These are phyloP conservation scores for Anguilla japonica DNA, from an alignment of 2,113 vertebrate genomes.

Conservation along the genomic window DNA sequence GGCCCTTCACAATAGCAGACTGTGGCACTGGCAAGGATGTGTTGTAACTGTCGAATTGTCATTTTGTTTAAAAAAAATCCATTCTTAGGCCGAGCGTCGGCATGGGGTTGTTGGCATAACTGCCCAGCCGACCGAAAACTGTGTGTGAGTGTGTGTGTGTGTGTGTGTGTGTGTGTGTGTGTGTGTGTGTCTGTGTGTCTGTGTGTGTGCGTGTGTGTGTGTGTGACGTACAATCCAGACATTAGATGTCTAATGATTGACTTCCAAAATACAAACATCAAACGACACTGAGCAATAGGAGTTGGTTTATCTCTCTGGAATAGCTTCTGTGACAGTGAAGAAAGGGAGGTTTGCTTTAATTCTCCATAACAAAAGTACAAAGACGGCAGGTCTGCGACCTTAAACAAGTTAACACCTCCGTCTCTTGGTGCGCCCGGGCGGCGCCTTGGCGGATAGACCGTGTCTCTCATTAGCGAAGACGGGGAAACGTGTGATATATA, in stretches of 20 bases:
- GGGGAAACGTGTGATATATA: constrained; percentile 45
- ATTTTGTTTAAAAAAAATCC: background rate
- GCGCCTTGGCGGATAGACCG: constrained; percentile 49
- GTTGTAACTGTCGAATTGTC: background rate
- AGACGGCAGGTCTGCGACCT: constrained; percentile 58
- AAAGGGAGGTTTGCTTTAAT: constrained; percentile 55
- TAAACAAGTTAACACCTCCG: constrained; percentile 58
- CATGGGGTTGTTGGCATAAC: background rate
- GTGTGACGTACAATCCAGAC: constrained; percentile 1
- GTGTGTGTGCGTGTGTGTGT: too few relatives aligned
- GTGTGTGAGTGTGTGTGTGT: too few relatives aligned
- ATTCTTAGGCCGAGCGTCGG: background rate
- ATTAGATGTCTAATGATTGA: constrained; percentile 63
- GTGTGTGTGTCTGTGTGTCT: background rate
- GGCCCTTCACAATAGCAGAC: background rate
- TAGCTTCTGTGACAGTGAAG: constrained; percentile 45
- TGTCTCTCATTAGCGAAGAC: constrained; percentile 53
- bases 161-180: background rate
- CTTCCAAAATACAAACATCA: constrained; percentile 68
- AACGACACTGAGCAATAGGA: constrained; percentile 58
- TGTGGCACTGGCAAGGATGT: background rate
- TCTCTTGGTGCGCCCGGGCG: constrained; percentile 53
- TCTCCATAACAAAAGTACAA: constrained; percentile 71
- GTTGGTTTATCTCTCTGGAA: constrained; percentile 56
- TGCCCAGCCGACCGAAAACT: too few relatives aligned